Evolutionary conservation across 2,797 vertebrate species (phyloP).

Genomic region (Chaenodraco wilsoni): DNA sequence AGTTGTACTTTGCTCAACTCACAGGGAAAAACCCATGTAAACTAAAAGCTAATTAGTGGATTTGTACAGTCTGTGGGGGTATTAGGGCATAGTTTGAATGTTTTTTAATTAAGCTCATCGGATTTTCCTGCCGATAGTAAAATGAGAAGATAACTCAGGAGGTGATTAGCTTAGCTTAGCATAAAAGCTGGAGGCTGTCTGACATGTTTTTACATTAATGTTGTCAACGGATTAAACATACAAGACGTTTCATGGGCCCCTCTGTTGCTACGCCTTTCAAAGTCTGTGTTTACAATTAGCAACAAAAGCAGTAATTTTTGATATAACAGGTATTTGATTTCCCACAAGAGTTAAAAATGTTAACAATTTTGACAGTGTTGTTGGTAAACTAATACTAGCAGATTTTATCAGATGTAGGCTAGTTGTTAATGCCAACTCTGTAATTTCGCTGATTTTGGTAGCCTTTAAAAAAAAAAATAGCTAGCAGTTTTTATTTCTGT

Average conservation of each 20-base stretch:
- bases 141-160: not conserved
- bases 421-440: not conserved
- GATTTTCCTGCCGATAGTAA: not conserved
- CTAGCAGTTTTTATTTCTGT: not conserved
- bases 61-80: conserved; percentile 25
- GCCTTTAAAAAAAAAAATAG: not conserved
- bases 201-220: not conserved
- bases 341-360: not conserved
- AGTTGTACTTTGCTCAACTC: not conserved
- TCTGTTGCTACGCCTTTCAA: not conserved
- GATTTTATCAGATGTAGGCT: not conserved
- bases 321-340: not conserved
- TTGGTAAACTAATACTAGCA: not conserved
- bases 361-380: not conserved
- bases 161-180: conserved; percentile 21
- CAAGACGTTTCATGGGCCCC: not conserved
- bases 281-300: not conserved
- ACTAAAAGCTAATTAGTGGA: conserved; percentile 24
- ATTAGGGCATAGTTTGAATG: not conserved
- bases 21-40: conserved; percentile 12
- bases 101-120: not conserved
- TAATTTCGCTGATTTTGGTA: not conserved
- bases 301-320: not conserved
- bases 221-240: not conserved
- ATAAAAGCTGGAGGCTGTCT: not conserved